Evolutionary conservation across 2,113 vertebrate genomes (phyloP).

Genomic region (Erpornis zantholeuca): DNA sequence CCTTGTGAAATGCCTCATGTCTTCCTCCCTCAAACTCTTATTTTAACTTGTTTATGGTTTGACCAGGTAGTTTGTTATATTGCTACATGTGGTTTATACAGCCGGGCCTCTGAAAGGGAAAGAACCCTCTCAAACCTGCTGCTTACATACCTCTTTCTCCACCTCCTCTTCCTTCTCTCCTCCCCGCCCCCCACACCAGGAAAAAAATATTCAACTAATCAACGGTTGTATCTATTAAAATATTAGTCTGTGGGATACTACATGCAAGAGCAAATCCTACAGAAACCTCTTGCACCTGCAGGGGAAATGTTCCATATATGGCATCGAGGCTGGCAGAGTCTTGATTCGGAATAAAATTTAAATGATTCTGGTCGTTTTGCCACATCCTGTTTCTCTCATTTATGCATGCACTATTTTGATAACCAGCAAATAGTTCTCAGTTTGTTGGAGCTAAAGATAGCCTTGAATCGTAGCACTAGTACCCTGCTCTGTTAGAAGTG

Average conservation of each 20-base stretch:
- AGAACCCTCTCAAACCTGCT: background rate
- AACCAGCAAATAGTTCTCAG: slow-evolving; percentile 45
- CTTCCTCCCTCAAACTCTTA: slow-evolving; percentile 19
- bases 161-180: background rate
- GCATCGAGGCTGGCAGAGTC: slow-evolving; percentile 23
- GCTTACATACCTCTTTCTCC: background rate
- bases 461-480: background rate
- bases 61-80: background rate
- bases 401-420: slow-evolving; percentile 33
- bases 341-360: slow-evolving; percentile 52
- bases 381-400: slow-evolving; percentile 64
- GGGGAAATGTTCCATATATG: slow-evolving; percentile 49
- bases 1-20: slow-evolving; percentile 8
- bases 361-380: slow-evolving; percentile 55
- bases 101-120: background rate
- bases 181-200: background rate
- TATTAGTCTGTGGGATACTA: slow-evolving; percentile 28
- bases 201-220: background rate
- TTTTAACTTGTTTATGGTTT: slow-evolving; percentile 9
- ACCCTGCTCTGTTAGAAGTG: background rate
- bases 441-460: slow-evolving; percentile 42
- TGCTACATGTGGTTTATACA: background rate
- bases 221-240: slow-evolving; percentile 17
- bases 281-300: slow-evolving; percentile 54
- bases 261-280: slow-evolving; percentile 32